Percentiles rank a stretch among this genome's conserved stretches.
These are phyloP conservation scores for Kradibia gibbosae DNA, from an alignment of 1,140 invertebrate genomes.

Conservation along the genomic window DNA sequence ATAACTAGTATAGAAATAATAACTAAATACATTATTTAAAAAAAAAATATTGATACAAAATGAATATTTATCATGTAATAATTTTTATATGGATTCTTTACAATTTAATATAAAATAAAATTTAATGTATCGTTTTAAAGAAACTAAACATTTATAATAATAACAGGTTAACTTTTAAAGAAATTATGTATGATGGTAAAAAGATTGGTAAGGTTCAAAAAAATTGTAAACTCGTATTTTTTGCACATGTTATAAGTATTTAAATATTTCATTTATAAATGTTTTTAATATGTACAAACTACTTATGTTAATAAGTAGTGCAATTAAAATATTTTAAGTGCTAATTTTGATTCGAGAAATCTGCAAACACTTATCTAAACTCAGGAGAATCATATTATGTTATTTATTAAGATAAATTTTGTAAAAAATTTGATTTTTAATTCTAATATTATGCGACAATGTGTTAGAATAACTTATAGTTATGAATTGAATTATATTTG, in stretches of 20 bases:
- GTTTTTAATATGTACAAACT: not conserved
- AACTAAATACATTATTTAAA: too few species aligned
- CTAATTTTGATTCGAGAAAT: not conserved
- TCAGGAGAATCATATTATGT: not conserved
- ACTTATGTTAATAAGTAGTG: not conserved
- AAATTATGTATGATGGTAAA: not conserved
- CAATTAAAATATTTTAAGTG: not conserved
- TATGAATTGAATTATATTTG: too few species aligned
- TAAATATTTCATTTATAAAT: not conserved
- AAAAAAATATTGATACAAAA: too few species aligned
- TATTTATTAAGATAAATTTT: not conserved
- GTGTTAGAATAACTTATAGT: too few species aligned
- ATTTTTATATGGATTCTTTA: too few species aligned
- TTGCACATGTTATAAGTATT: not conserved
- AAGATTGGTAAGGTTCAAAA: not conserved
- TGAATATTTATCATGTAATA: too few species aligned
- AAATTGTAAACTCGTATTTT: slow-evolving; percentile 20
- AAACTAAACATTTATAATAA: too few species aligned
- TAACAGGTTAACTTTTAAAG: not conserved
- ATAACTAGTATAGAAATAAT: too few species aligned
- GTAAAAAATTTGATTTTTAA: not conserved
- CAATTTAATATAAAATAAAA: too few species aligned
- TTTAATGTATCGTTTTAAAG: too few species aligned
- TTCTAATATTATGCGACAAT: too few species aligned
- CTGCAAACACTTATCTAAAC: not conserved